A percentile compares a stretch with the other conserved stretches of the same genome.
These are phyloP conservation scores for Maniola hyperantus DNA, from an alignment of 2,888 invertebrate species.

Conservation along the genomic window DNA sequence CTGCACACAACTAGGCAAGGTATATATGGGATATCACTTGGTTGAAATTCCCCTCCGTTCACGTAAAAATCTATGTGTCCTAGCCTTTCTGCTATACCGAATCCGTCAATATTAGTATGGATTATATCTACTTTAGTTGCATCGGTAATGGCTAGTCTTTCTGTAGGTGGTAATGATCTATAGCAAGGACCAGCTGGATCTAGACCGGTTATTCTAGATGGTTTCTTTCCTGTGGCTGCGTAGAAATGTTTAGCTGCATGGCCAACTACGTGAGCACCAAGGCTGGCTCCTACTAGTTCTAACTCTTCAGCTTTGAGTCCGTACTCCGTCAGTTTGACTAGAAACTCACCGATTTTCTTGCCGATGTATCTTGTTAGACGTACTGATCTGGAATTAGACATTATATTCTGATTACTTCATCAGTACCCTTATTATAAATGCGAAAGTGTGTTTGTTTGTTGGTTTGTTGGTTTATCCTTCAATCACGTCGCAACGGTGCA, in stretches of 20 bases:
- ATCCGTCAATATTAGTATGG: slow-evolving; percentile 76
- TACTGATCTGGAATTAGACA: slow-evolving; percentile 58
- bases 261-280: slow-evolving; percentile 65
- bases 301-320: slow-evolving; percentile 61
- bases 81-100: slow-evolving; percentile 68
- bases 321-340: slow-evolving; percentile 55
- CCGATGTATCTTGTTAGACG: slow-evolving; percentile 63
- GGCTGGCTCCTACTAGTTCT: slow-evolving; percentile 66
- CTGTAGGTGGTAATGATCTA: slow-evolving; percentile 53
- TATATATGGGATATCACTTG: slow-evolving; percentile 61
- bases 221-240: slow-evolving; percentile 60
- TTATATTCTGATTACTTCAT: neutral
- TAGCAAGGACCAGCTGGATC: slow-evolving; percentile 76
- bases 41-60: slow-evolving; percentile 74
- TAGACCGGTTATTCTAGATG: slow-evolving; percentile 63
- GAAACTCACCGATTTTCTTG: slow-evolving; percentile 63
- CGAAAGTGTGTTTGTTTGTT: no score
- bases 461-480: no score
- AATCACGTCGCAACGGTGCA: no score
- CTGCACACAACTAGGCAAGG: slow-evolving; percentile 71
- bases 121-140: slow-evolving; percentile 62
- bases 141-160: slow-evolving; percentile 56
- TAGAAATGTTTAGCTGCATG: slow-evolving; percentile 68
- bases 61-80: slow-evolving; percentile 72
- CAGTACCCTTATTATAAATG: neutral